phyloP scores from a whole-genome alignment of 2,797 vertebrate species.

The Rhincodon typus region DNA sequence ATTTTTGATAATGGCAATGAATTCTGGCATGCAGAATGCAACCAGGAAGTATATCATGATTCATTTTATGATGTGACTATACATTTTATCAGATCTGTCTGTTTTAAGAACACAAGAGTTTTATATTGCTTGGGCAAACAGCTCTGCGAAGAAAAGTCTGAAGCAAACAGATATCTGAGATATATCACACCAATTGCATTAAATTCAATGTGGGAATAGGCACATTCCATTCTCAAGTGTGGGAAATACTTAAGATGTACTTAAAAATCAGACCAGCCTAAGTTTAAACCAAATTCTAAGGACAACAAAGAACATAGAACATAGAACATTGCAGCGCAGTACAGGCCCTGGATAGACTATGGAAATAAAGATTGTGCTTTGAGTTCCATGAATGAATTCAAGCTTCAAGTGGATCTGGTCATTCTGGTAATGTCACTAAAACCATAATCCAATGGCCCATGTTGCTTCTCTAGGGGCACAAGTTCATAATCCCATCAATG shows the following conservation, averaged over 20 bases:
- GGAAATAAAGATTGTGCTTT: neutral
- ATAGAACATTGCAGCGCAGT: too few relatives aligned
- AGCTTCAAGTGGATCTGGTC: neutral
- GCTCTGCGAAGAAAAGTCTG: neutral
- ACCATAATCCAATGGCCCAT: too few relatives aligned
- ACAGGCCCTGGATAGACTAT: neutral
- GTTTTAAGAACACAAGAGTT: neutral
- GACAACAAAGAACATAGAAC: too few relatives aligned
- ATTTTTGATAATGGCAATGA: too few relatives aligned
- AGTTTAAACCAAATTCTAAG: neutral
- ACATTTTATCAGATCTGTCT: too few relatives aligned
- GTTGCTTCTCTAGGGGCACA: too few relatives aligned
- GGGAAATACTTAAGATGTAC: neutral
- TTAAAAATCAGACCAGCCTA: neutral
- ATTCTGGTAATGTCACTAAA: too few relatives aligned
- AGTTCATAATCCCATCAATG: too few relatives aligned
- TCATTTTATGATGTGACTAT: too few relatives aligned
- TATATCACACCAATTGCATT: neutral
- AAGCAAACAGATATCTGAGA: neutral
- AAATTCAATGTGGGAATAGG: neutral
- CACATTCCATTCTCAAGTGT: neutral
- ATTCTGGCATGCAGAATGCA: too few relatives aligned
- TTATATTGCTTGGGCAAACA: neutral
- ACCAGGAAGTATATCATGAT: too few relatives aligned
- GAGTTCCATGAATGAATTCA: neutral